Conservation (phyloP, 2,888 invertebrate species). For the Diarsia mendica region DNA sequence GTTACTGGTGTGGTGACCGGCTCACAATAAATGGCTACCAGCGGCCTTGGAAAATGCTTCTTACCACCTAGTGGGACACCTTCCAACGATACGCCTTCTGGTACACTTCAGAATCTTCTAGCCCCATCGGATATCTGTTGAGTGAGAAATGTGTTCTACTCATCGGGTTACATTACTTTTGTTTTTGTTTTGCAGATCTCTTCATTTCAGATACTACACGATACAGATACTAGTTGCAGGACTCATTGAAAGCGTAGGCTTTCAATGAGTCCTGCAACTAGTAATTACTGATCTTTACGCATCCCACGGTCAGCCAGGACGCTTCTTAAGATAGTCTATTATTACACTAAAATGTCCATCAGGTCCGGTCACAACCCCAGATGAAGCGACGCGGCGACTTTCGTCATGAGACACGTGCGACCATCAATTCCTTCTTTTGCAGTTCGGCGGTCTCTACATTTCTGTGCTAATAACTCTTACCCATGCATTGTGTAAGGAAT, state of each 20-base stretch:
- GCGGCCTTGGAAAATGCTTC: background rate
- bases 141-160: background rate
- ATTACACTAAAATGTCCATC: conserved; percentile 9
- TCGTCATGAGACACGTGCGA: background rate
- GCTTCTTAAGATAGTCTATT: conserved; percentile 24
- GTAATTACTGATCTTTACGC: conserved; percentile 16
- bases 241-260: no score
- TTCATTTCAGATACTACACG: background rate
- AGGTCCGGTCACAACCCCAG: background rate
- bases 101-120: background rate
- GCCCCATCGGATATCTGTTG: background rate
- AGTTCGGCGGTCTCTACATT: no score
- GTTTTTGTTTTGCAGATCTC: background rate
- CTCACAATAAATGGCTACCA: no score
- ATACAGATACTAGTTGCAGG: no score
- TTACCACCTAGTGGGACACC: background rate
- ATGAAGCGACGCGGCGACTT: background rate
- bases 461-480: no score
- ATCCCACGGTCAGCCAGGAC: conserved; percentile 19
- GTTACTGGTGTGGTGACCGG: no score
- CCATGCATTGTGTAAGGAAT: no score
- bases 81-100: background rate
- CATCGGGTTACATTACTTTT: background rate
- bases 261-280: background rate
- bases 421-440: background rate